Percentiles rank a stretch among this genome's conserved stretches.
Evolutionary conservation across 2,888 invertebrate genomes (phyloP).

Genomic region (Mantis religiosa): DNA sequence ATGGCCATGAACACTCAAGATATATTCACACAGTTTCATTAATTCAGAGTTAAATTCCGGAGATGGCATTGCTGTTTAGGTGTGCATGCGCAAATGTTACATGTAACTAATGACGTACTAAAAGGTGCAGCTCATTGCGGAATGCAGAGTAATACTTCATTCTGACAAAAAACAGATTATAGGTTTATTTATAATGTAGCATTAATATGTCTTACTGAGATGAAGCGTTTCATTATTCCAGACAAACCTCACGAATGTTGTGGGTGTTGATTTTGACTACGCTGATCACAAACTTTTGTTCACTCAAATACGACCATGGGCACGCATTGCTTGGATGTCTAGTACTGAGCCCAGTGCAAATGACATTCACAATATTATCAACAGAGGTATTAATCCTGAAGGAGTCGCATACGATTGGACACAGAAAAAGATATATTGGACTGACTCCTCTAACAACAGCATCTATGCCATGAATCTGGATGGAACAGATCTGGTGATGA

Average conservation of each 20-base stretch:
- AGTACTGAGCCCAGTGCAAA: slow-evolving; percentile 62
- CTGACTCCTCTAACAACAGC: slow-evolving; percentile 87
- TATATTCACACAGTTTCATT: no score
- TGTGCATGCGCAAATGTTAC: no score
- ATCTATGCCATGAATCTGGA: slow-evolving; percentile 93
- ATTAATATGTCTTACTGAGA: no score
- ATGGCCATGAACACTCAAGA: no score
- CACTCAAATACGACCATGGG: slow-evolving; percentile 89
- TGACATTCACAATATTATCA: slow-evolving; percentile 57
- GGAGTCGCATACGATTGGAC: slow-evolving; percentile 98
- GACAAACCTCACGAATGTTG: slow-evolving; percentile 84
- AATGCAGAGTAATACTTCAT: no score
- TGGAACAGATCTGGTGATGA: slow-evolving; percentile 82
- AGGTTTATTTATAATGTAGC: no score
- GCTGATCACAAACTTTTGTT: slow-evolving; percentile 82
- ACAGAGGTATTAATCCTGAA: slow-evolving; percentile 83
- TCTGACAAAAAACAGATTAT: no score
- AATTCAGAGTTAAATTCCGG: no score
- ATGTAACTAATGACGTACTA: no score
- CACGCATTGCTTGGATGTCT: slow-evolving; percentile 78
- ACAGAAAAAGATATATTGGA: slow-evolving; percentile 95
- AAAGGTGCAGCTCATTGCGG: no score
- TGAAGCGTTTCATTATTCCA: slow-evolving; percentile 20
- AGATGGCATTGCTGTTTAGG: no score
- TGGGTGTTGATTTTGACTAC: slow-evolving; percentile 94